Evolutionary conservation across 2,113 vertebrate genomes (phyloP), one percentile per base, ranked within the genome.

Genomic region (Tychaedon coryphoeus): DNA sequence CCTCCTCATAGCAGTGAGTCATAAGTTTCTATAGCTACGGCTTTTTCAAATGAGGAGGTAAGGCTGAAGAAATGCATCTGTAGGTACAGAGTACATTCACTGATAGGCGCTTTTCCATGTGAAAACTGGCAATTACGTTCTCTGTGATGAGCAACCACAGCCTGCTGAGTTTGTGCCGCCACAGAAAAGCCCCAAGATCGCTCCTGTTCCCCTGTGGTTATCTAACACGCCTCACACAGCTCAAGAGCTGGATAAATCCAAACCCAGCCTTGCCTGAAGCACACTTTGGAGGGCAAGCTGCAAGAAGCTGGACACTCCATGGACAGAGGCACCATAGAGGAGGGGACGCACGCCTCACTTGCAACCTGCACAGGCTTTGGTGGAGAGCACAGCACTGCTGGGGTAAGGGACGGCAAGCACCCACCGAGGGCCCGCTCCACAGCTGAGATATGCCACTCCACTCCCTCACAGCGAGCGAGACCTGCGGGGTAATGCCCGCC

Each of bases 291-390:
- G 58, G 5, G n/a, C 19, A 48, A 43, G 45, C 26, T 38, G 9
- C 5, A 4, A 51, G 14, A 20, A 56, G 12, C 8, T 17, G 10
- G 23, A 31, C 8, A 36, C 0, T 1, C 2, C 16, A 9, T 0
- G 10, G 60, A 19, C 0, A 40, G 0, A 31, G 2, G 8, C 5
- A 51, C 1, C 0, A 0, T 0, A 7, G 9, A 19, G 15, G 2
- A 28, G 0, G 0, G 4, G 6, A 9, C 2, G 13, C 3, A 5
- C 23, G 5, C 2, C 15, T 25, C 10, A 5, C 33, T 6, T 1
- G 5, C 9, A 2, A 9, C 1, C 20, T 2, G 3, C n/a, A 31
- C n/a, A n/a, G 40, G 58, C 29, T 62, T 43, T 2, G 20, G 18
- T 0, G 2, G 19, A 45, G 4, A 12, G 14, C 20, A 29, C 1